Conservation (phyloP, 2,113 vertebrate species). For the Variabilichromis moorii region DNA sequence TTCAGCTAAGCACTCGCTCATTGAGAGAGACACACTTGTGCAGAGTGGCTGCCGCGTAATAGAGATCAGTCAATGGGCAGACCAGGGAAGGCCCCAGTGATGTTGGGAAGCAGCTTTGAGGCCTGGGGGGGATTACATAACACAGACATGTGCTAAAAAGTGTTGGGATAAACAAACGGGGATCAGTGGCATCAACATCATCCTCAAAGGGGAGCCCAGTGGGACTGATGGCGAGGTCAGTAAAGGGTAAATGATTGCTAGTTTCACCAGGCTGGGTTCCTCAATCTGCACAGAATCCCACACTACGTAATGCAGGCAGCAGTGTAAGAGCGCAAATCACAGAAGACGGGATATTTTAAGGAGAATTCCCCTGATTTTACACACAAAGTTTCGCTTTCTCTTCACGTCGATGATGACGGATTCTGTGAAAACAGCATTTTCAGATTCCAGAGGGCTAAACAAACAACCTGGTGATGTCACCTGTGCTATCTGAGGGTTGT, state of each 20-base stretch:
- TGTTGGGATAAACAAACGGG: slow-evolving; percentile 32
- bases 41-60: slow-evolving; percentile 61
- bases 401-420: rapidly evolving
- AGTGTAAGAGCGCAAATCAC: too few relatives aligned
- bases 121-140: slow-evolving; percentile 47
- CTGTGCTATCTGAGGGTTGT: neutral
- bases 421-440: neutral
- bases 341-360: neutral
- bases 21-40: slow-evolving; percentile 28
- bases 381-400: neutral
- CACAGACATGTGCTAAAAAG: slow-evolving; percentile 34
- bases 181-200: slow-evolving; percentile 42
- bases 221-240: neutral
- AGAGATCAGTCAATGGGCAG: slow-evolving; percentile 63
- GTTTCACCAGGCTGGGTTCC: neutral
- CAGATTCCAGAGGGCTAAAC: neutral
- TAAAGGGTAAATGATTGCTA: neutral
- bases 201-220: neutral
- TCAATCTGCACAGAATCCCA: neutral
- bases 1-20: slow-evolving; percentile 26
- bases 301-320: neutral
- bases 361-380: neutral
- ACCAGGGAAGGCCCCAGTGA: slow-evolving; percentile 38
- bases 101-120: slow-evolving; percentile 44
- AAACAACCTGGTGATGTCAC: neutral